Base-by-base conservation (phyloP, 37 sponge, comb jelly and placozoan species). In the Mnemiopsis leidyi region DNA sequence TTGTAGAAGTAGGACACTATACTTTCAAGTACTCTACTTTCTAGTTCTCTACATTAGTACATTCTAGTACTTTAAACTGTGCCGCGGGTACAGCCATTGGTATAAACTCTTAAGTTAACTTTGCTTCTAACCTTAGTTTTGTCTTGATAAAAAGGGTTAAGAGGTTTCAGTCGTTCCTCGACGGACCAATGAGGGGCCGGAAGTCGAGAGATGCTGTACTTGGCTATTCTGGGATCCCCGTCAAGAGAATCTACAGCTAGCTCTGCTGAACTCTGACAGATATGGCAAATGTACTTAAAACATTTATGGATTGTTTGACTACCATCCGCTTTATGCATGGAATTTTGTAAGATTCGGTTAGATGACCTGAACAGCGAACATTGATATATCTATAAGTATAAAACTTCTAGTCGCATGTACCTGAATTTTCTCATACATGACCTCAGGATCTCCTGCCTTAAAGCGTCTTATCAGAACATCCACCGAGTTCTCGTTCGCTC, bases 121-220 rank as follows among this genome's bases (percentile, higher is more conserved):
- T 85, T 85, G 26, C n/a, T 48, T 13, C 61, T 40, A 16, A 85
- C 90, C 90, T 85, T 28, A 18, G 61, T 23, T 23, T 85, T 85
- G 26, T 85, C 90, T 61, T 40, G 40, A 37, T 85, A 85, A 61
- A 85, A 85, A 23, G 90, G 90, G 90, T 85, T 85, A 61, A 85
- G 90, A n/a, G 90, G 90, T 85, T 40, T 85, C 2, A 85, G 24
- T 39, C 90, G 7, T 33, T 85, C 90, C 48, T 85, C 90, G 26
- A 85, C 90, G 0, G 61, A 29, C 61, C 90, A 85, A 29, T 85
- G 32, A 0, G 90, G 90, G 0, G n/a, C 39, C 0, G 90, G 90
- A n/a, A 85, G 90, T 2, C 16, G 1, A 1, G 90, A 85, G 40
- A 85, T 37, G 36, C 61, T 38, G 48, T 28, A 85, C 48, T 85